Conservation (phyloP, 2,888 invertebrate species). For the Nymphalis c-album region DNA sequence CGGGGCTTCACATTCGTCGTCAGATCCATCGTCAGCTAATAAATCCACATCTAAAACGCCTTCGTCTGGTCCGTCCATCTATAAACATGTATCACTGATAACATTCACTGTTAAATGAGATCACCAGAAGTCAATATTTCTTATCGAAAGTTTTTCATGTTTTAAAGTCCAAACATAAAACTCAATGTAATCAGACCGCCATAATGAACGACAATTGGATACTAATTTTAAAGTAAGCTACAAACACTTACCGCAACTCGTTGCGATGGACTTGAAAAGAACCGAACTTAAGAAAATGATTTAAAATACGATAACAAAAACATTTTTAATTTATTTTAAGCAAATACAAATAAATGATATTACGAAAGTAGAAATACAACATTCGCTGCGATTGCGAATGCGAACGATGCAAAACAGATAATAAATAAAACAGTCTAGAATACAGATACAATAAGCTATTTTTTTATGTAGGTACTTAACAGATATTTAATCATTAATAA, state of each 20-base stretch:
- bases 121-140: not conserved
- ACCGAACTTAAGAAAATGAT: conserved; percentile 60
- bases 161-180: conserved; percentile 37
- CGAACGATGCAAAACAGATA: conserved; percentile 48
- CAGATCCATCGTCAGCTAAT: conserved; percentile 87
- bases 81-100: conserved; percentile 47
- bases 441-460: not conserved
- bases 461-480: not conserved
- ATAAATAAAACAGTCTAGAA: conserved; percentile 22
- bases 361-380: conserved; percentile 61
- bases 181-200: conserved; percentile 71
- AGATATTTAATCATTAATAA: not conserved
- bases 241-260: conserved; percentile 72
- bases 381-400: conserved; percentile 60
- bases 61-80: conserved; percentile 79
- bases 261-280: conserved; percentile 69
- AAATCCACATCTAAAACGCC: conserved; percentile 85
- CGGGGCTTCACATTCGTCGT: conserved; percentile 86
- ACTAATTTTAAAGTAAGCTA: conserved; percentile 54
- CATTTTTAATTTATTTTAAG: conserved; percentile 54
- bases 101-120: not conserved
- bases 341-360: conserved; percentile 52
- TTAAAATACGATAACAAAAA: conserved; percentile 54
- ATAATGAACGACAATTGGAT: conserved; percentile 77
- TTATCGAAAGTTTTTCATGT: conserved; percentile 13